These are phyloP conservation scores for Belonocnema kinseyi DNA, from an alignment of 1,140 invertebrate genomes.

Conservation along the genomic window DNA sequence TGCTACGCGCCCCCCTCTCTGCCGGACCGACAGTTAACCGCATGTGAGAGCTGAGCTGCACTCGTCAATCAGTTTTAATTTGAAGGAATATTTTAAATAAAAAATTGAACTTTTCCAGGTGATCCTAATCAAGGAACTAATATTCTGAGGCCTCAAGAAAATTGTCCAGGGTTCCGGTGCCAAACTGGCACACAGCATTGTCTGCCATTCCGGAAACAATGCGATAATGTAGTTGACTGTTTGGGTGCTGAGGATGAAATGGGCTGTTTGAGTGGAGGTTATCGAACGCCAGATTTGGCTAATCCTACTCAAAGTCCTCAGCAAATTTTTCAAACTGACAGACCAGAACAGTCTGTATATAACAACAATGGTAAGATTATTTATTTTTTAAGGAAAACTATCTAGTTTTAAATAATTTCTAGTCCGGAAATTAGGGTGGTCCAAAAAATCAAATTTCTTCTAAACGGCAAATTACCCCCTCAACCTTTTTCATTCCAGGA, in stretches of 20 bases:
- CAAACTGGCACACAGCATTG: conserved; percentile 79
- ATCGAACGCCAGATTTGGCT: not conserved
- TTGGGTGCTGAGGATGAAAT: conserved; percentile 86
- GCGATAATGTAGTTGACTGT: conserved; percentile 85
- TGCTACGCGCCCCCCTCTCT: too few species aligned
- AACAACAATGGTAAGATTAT: not conserved
- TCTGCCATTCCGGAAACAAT: conserved; percentile 78
- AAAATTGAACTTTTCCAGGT: conserved; percentile 7
- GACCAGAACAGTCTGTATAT: not conserved
- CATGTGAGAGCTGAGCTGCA: too few species aligned
- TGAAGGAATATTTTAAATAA: not conserved
- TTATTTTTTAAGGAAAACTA: not conserved
- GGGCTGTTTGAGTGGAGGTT: conserved; percentile 71
- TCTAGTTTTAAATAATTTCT: too few species aligned
- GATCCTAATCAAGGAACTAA: conserved; percentile 21
- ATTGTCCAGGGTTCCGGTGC: conserved; percentile 79
- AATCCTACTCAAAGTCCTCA: not conserved
- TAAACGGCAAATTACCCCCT: too few species aligned
- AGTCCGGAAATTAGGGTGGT: too few species aligned
- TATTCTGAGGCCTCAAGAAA: too few species aligned
- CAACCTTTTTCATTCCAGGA: too few species aligned
- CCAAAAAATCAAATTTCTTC: too few species aligned
- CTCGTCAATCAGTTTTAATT: too few species aligned
- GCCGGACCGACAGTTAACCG: too few species aligned
- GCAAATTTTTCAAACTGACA: not conserved